Conservation (phyloP, 2,113 vertebrate genomes). For the Leptobrachium ailaonicum region DNA sequence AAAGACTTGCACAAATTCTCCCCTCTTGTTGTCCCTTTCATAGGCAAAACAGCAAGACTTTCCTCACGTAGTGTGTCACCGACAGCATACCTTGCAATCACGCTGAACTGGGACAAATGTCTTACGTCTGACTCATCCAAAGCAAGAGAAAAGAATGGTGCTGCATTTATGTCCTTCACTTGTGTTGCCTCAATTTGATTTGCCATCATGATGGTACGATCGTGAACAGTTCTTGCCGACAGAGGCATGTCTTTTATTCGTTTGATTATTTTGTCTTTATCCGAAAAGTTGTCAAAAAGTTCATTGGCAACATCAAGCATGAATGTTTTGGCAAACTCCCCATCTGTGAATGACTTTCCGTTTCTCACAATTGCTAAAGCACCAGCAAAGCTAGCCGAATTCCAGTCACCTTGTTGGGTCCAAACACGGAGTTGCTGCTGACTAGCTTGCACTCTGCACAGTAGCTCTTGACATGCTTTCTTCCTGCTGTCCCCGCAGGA, state of each 20-base stretch:
- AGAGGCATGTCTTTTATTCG: conserved; percentile 51
- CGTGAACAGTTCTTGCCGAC: conserved; percentile 50
- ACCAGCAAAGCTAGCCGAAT: conserved; percentile 51
- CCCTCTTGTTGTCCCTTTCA: too few relatives aligned
- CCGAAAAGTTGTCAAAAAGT: too few relatives aligned
- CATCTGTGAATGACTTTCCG: conserved; percentile 22
- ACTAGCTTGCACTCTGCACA: conserved; percentile 46
- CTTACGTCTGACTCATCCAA: conserved; percentile 46
- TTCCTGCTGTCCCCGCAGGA: conserved; percentile 49
- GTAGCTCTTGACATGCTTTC: conserved; percentile 52
- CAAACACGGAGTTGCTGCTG: conserved; percentile 50
- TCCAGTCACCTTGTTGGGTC: conserved; percentile 36
- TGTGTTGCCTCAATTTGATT: conserved; percentile 52
- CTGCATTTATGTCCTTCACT: conserved; percentile 51
- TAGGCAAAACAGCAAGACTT: too few relatives aligned
- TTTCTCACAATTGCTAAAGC: conserved; percentile 50
- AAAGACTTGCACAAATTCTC: too few relatives aligned
- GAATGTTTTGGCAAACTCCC: too few relatives aligned
- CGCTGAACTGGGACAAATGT: too few relatives aligned
- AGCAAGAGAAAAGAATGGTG: conserved; percentile 47
- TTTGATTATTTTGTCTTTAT: too few relatives aligned
- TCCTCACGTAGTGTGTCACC: too few relatives aligned
- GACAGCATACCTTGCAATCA: too few relatives aligned
- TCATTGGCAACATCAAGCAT: too few relatives aligned
- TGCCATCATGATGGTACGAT: conserved; percentile 49